Evolutionary conservation across 2,888 invertebrate genomes (phyloP).

Genomic region (Lamproptera curius): DNA sequence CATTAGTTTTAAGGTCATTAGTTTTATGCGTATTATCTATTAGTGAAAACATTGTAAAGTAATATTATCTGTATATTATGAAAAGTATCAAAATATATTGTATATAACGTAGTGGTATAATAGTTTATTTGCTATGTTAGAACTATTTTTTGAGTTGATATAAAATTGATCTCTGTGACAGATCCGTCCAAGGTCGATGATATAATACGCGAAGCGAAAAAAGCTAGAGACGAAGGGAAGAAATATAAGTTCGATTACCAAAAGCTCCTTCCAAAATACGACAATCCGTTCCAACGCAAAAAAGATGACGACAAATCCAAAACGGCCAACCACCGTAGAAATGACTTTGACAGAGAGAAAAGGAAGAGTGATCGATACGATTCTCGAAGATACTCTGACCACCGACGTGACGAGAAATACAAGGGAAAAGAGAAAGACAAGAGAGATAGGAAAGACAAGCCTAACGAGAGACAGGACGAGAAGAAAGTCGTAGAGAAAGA

Average conservation of each 20-base stretch:
- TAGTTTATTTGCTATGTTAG: not conserved
- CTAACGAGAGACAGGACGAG: constrained; percentile 24
- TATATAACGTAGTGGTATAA: not conserved
- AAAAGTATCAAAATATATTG: too few species aligned
- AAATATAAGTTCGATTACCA: constrained; percentile 67
- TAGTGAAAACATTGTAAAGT: too few species aligned
- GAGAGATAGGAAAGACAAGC: constrained; percentile 29
- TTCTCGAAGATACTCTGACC: constrained; percentile 28
- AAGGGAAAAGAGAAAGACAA: constrained; percentile 33
- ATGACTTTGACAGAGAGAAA: constrained; percentile 28
- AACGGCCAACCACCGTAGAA: constrained; percentile 26
- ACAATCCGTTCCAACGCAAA: constrained; percentile 67
- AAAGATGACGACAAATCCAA: constrained; percentile 38
- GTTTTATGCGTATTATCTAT: too few species aligned
- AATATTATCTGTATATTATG: too few species aligned
- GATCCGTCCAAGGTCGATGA: constrained; percentile 64
- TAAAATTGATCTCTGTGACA: constrained; percentile 30
- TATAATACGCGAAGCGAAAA: constrained; percentile 64
- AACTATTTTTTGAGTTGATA: too few species aligned
- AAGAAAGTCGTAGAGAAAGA: constrained; percentile 37
- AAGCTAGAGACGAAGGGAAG: constrained; percentile 60
- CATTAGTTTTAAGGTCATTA: too few species aligned
- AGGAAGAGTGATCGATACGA: constrained; percentile 35
- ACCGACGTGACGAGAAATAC: constrained; percentile 36
- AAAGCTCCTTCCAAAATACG: constrained; percentile 62